Conservation (phyloP, 1,140 invertebrate species). For the Zaprionus lachaisei region DNA sequence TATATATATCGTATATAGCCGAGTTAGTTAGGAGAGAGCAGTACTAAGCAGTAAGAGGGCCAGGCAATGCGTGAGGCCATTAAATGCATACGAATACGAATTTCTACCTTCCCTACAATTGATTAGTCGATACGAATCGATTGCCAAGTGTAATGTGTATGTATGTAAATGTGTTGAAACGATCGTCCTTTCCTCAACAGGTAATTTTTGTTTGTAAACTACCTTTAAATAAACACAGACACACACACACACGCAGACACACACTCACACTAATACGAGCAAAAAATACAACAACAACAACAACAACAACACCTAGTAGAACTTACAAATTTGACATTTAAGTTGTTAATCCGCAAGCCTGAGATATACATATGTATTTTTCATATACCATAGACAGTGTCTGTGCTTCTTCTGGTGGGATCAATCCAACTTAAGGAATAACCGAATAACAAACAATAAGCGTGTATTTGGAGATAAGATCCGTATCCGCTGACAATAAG, state of each 20-base stretch:
- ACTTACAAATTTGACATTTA: background rate
- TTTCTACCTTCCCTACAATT: background rate
- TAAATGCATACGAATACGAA: background rate
- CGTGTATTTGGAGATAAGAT: background rate
- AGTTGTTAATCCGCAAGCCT: background rate
- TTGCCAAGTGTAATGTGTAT: slow-evolving; percentile 34
- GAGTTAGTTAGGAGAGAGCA: slow-evolving; percentile 18
- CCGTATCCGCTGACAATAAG: background rate
- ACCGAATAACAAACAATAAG: slow-evolving; percentile 4
- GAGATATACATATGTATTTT: background rate
- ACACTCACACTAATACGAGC: background rate
- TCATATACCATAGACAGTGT: background rate
- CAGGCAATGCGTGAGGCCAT: slow-evolving; percentile 4
- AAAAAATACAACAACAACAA: background rate
- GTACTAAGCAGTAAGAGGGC: slow-evolving; percentile 1
- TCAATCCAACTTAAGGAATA: background rate
- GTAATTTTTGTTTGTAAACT: slow-evolving; percentile 52
- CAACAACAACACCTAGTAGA: background rate
- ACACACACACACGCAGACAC: slow-evolving; percentile 7
- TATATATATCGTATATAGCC: background rate
- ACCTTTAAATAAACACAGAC: slow-evolving; percentile 14
- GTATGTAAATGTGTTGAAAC: slow-evolving; percentile 46
- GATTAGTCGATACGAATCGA: background rate
- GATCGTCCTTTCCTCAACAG: slow-evolving; percentile 37
- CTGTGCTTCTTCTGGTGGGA: slow-evolving; percentile 6